Conservation (phyloP, 2,888 invertebrate species). For the Hesperia comma region DNA sequence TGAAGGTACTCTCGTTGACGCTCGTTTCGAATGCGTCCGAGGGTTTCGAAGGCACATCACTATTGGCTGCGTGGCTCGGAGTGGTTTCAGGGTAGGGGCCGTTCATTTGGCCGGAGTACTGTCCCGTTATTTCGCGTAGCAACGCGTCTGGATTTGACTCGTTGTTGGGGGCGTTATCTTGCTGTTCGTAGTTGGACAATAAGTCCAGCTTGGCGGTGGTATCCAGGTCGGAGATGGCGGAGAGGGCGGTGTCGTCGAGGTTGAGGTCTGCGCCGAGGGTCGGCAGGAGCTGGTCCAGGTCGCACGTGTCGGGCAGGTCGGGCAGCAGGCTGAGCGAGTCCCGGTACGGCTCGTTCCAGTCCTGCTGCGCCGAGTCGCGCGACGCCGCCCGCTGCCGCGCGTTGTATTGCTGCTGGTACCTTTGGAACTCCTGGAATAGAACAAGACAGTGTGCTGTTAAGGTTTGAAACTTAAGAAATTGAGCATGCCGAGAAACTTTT, state of each 20-base stretch:
- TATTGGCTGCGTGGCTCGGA: slow-evolving; percentile 46
- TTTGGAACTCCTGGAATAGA: slow-evolving; percentile 82
- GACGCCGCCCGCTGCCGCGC: slow-evolving; percentile 81
- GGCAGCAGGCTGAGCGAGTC: slow-evolving; percentile 71
- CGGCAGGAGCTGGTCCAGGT: slow-evolving; percentile 87
- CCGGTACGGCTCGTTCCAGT: slow-evolving; percentile 80
- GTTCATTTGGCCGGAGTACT: slow-evolving; percentile 52
- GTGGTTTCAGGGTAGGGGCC: slow-evolving; percentile 56
- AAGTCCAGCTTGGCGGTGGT: slow-evolving; percentile 72
- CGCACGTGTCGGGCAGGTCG: slow-evolving; percentile 77
- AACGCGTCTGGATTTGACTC: slow-evolving; percentile 53
- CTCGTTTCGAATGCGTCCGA: slow-evolving; percentile 45
- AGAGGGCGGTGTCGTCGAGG: slow-evolving; percentile 70
- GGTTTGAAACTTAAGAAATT: no score
- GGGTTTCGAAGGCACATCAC: slow-evolving; percentile 56
- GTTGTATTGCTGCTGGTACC: slow-evolving; percentile 86
- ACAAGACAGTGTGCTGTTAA: neutral
- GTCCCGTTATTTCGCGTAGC: slow-evolving; percentile 62
- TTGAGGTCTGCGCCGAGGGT: slow-evolving; percentile 85
- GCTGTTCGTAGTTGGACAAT: slow-evolving; percentile 52
- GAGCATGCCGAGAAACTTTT: no score
- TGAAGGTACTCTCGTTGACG: slow-evolving; percentile 56
- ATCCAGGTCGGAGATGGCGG: slow-evolving; percentile 71
- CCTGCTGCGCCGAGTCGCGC: slow-evolving; percentile 62
- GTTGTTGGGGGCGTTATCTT: slow-evolving; percentile 43